Evolutionary conservation across 2,113 vertebrate species (phyloP).

Genomic region (Oceanites oceanicus): DNA sequence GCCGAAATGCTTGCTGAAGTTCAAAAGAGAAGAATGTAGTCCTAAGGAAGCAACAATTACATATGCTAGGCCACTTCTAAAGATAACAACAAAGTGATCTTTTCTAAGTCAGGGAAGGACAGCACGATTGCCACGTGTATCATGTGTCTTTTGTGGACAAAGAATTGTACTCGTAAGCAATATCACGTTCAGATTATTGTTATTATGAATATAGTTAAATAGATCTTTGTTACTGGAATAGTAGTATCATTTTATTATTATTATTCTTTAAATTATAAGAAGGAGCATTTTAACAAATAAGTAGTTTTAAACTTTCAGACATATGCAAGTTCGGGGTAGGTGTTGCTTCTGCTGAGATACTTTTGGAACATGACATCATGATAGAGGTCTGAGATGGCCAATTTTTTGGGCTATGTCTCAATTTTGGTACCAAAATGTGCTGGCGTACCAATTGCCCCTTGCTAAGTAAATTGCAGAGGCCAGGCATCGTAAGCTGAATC

Average conservation of each 20-base stretch:
- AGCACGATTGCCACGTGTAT: neutral
- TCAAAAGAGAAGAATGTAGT: neutral
- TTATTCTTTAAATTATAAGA: neutral
- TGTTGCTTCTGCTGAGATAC: neutral
- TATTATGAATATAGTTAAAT: neutral
- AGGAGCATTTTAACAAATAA: neutral
- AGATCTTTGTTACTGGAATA: neutral
- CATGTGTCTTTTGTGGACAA: neutral
- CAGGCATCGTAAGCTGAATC: neutral
- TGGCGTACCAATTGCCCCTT: neutral
- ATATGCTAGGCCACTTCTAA: neutral
- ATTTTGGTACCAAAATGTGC: neutral
- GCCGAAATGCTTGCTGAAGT: neutral
- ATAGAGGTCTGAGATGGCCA: neutral
- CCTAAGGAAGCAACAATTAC: neutral
- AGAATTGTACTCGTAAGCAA: neutral
- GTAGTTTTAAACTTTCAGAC: neutral
- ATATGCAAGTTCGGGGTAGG: neutral
- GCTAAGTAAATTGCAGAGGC: neutral
- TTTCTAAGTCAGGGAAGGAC: neutral
- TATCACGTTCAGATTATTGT: neutral
- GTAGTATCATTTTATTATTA: neutral
- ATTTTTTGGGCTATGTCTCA: neutral
- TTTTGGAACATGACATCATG: neutral
- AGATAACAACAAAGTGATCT: neutral